These are phyloP conservation scores for Equus przewalskii DNA, from an alignment of 2,113 vertebrate species.

Conservation along the genomic window DNA sequence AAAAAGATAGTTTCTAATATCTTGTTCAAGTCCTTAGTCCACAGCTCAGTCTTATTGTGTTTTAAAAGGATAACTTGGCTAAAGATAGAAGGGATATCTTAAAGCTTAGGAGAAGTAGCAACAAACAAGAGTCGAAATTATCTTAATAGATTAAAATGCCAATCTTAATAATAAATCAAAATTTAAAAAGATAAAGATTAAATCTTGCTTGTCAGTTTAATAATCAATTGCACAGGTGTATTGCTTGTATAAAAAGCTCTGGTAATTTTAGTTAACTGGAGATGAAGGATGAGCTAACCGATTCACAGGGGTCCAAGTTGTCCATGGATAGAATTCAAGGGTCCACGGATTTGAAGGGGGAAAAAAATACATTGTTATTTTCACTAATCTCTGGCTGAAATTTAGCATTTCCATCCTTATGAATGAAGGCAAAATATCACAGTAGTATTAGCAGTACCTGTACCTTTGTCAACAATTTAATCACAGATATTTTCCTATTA, in stretches of 20 bases:
- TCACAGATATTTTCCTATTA: not conserved
- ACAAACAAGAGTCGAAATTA: not conserved
- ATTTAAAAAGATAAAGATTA: not conserved
- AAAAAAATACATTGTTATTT: not conserved
- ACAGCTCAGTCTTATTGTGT: not conserved
- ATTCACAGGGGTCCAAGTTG: not conserved
- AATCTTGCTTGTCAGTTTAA: not conserved
- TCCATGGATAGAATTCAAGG: not conserved
- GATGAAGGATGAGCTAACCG: not conserved
- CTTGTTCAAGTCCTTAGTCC: not conserved
- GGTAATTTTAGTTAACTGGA: not conserved
- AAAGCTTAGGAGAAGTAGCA: slow-evolving; percentile 41
- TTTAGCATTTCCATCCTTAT: not conserved
- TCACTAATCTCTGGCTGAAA: not conserved
- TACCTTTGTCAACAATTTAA: not conserved
- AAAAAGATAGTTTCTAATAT: not conserved
- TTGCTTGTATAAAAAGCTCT: not conserved
- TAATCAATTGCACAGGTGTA: not conserved
- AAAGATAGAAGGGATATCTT: not conserved
- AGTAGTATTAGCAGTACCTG: not conserved
- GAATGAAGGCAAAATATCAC: not conserved
- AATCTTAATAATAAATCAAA: slow-evolving; percentile 18
- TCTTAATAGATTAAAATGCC: not conserved
- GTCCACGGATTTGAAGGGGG: not conserved
- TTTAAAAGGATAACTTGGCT: not conserved